Conservation (phyloP, 2,797 vertebrate species). For the Pipistrellus pipistrellus region DNA sequence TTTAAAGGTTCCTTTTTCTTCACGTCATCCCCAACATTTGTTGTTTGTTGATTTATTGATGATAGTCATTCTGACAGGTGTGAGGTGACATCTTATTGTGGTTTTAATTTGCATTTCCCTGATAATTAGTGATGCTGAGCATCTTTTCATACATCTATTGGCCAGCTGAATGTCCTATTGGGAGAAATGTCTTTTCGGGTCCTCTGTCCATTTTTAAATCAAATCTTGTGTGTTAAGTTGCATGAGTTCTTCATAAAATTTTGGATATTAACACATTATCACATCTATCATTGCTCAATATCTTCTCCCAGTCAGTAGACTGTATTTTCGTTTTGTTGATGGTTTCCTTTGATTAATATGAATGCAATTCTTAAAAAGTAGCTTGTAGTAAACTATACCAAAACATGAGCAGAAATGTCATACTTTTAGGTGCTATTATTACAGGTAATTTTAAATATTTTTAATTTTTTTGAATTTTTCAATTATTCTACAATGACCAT, state of each 20-base stretch:
- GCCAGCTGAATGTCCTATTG: not conserved
- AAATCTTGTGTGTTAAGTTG: not conserved
- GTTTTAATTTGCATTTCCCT: not conserved
- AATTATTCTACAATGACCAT: constrained; percentile 23
- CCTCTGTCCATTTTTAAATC: not conserved
- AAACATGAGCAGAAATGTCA: not conserved
- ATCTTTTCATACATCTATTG: not conserved
- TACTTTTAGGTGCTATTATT: not conserved
- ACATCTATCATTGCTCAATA: not conserved
- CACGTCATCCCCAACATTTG: not conserved
- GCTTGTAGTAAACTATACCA: not conserved
- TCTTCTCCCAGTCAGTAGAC: not conserved
- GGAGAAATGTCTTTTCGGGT: not conserved
- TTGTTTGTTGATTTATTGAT: not conserved
- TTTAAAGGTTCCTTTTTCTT: not conserved
- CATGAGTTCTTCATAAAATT: not conserved
- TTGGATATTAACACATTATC: not conserved
- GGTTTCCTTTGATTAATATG: not conserved
- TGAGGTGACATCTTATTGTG: not conserved
- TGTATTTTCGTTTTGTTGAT: not conserved
- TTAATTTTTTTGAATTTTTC: not conserved
- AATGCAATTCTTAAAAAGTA: constrained; percentile 15
- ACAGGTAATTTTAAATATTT: constrained; percentile 23
- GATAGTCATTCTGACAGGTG: not conserved
- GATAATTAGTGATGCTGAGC: not conserved